Evolutionary conservation across 2,797 vertebrate species (phyloP).

Genomic region (Coilia nasus): DNA sequence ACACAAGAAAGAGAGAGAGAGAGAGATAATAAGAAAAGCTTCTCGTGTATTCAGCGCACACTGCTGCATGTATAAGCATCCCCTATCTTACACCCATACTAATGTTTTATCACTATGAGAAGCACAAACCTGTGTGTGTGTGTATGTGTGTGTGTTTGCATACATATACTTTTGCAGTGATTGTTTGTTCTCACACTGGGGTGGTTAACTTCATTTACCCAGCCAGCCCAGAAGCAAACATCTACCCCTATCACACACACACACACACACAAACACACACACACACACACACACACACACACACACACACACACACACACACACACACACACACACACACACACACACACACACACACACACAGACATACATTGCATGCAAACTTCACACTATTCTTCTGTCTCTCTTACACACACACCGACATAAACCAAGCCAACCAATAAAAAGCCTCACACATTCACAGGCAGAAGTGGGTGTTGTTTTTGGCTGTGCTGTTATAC

Average conservation of each 20-base stretch:
- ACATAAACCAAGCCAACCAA: background rate
- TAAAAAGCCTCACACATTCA: background rate
- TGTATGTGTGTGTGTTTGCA: background rate
- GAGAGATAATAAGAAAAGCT: background rate
- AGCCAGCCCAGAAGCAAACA: background rate
- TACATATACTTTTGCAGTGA: background rate
- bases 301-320: background rate
- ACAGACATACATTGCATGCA: too few species aligned
- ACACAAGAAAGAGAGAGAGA: background rate
- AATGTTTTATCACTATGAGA: conserved; percentile 31
- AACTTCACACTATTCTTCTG: too few species aligned
- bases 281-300: conserved; percentile 10
- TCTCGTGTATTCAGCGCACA: conserved; percentile 37
- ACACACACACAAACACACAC: background rate
- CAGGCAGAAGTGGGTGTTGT: background rate
- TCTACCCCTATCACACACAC: background rate
- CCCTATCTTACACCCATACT: conserved; percentile 36
- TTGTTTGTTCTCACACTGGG: background rate
- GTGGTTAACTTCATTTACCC: background rate
- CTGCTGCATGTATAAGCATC: conserved; percentile 34
- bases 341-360: conserved; percentile 7
- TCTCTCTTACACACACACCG: conserved; percentile 12
- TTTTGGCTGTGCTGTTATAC: background rate
- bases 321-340: background rate
- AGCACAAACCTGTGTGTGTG: background rate